Conservation (phyloP, 1,140 invertebrate species). For the Ctenoplectra terminalis region DNA sequence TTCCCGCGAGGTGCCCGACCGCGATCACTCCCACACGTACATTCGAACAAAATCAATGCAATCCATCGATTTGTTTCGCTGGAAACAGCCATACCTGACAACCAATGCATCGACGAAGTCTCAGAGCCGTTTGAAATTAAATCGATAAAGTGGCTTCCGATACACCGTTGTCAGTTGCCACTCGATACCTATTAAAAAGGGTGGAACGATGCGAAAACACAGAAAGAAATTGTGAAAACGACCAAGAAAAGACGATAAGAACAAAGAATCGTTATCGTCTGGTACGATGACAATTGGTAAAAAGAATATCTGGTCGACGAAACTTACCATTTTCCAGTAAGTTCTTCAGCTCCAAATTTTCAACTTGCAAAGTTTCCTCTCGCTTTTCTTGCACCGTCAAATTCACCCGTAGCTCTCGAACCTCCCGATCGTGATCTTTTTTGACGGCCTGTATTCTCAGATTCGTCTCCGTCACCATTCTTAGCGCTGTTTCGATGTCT, state of each 20-base stretch:
- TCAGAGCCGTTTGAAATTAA: conserved; percentile 29
- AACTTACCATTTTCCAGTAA: conserved; percentile 46
- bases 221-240: not conserved
- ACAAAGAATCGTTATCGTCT: not conserved
- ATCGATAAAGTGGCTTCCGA: conserved; percentile 37
- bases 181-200: not conserved
- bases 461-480: conserved; percentile 38
- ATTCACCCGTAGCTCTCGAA: conserved; percentile 25
- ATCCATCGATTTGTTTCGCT: conserved; percentile 20
- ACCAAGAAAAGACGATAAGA: not conserved
- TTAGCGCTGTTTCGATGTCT: conserved; percentile 48
- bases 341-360: not conserved
- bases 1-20: conserved; percentile 9
- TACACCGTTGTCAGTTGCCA: not conserved
- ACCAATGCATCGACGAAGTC: conserved; percentile 14
- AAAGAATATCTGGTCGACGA: conserved; percentile 14
- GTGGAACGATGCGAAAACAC: not conserved
- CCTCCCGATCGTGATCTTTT: conserved; percentile 34
- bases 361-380: conserved; percentile 11
- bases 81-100: not conserved
- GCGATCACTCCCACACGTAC: conserved; percentile 23
- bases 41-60: not conserved
- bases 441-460: conserved; percentile 8
- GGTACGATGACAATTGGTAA: not conserved
- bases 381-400: conserved; percentile 23